Evolutionary conservation across 2,113 vertebrate genomes (phyloP).

Genomic region (Microtus richardsoni): DNA sequence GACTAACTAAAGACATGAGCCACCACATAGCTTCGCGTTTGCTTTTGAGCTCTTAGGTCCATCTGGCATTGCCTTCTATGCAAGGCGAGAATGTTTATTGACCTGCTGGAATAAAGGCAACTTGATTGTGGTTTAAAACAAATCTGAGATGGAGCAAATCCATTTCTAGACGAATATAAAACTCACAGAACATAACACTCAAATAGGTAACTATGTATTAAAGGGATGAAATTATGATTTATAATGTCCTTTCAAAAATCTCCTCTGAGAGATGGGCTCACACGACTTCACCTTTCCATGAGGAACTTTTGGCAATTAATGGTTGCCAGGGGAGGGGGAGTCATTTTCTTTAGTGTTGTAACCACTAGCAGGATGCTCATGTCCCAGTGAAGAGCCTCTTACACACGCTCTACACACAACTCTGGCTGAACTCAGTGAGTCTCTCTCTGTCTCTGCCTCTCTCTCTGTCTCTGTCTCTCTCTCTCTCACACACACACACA

Average conservation of each 20-base stretch:
- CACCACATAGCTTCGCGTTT: not conserved
- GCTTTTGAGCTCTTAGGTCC: not conserved
- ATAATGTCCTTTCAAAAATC: not conserved
- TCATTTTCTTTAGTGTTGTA: not conserved
- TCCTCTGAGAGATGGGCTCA: not conserved
- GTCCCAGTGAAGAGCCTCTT: not conserved
- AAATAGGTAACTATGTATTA: not conserved
- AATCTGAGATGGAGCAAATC: not conserved
- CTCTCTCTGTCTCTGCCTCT: not conserved
- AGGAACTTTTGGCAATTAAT: not conserved
- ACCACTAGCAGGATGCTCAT: not conserved
- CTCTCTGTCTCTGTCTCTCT: not conserved
- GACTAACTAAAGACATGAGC: not conserved
- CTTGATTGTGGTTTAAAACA: not conserved
- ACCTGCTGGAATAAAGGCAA: not conserved
- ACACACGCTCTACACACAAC: fast-evolving
- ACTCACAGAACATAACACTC: not conserved
- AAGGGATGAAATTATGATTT: not conserved
- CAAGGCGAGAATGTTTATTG: not conserved
- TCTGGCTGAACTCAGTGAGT: not conserved
- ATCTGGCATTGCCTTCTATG: not conserved
- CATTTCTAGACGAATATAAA: not conserved
- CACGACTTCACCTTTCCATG: not conserved
- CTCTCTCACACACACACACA: not conserved
- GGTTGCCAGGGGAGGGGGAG: not conserved